Evolutionary conservation across 2,113 vertebrate genomes (phyloP), one percentile per base, ranked within the genome.

Genomic region (Alces alces): DNA sequence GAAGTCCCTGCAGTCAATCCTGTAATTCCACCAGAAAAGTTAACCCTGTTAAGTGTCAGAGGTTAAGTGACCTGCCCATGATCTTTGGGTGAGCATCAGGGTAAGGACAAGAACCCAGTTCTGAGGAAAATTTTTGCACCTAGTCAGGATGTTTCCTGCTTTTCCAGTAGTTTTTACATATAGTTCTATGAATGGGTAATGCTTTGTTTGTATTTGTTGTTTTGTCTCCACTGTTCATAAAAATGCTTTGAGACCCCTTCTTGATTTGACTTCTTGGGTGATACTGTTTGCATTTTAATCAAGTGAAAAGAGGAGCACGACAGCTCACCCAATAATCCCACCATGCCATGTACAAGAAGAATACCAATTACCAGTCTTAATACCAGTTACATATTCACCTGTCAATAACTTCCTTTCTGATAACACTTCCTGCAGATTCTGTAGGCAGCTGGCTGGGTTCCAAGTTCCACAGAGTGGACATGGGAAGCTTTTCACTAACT

Each of bases 391-490:
- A 93, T 86, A 60, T 86, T 47, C 33, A 78, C 66, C 94, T 89
- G 83, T 96, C 95, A 95, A 92, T 57, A 86, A 43, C 30, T 95
- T 95, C 89, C 86, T 96, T 96, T 93, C 86, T 61, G 87, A 39
- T 47, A 96, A 84, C 50, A 89, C 61, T 89, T 84, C 33, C 45
- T 33, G 12, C 43, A 45, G 96, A 47, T 79, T 73, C 92, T 79
- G 6, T 58, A 84, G 89, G 58, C 5, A 13, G 54, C 80, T 64
- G 86, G 70, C 89, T 50, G 15, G 36, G 64, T 43, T 78, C 89
- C 23, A 92, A 61, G 54, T 39, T 66, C 70, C 25, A 47, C 25
- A 50, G 33, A 86, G 60, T 27, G 61, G 54, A 78, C 47, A 43
- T 30, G 11, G 33, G 28, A 73, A 91, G 70, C 11, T 91, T 78